Evolutionary conservation across 2,113 vertebrate species (phyloP).

Genomic region (Tyto alba): DNA sequence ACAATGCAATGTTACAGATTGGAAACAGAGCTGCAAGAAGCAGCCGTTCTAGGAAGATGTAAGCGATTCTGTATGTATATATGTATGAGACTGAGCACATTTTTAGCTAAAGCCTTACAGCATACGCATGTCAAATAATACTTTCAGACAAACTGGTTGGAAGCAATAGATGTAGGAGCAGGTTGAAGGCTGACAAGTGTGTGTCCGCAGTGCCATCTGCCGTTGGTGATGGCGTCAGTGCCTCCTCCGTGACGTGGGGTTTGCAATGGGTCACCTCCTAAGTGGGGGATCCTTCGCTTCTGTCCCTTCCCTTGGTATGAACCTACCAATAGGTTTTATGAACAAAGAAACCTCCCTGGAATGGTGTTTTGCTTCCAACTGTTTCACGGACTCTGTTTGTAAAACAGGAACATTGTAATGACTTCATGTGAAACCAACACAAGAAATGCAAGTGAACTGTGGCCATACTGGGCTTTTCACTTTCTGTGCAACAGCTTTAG

Average conservation of each 20-base stretch:
- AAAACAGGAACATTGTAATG: neutral
- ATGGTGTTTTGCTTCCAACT: neutral
- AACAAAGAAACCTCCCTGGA: neutral
- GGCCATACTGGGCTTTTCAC: fast-evolving
- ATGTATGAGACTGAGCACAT: fast-evolving
- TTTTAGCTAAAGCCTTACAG: neutral
- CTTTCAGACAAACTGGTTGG: neutral
- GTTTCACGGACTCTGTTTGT: neutral
- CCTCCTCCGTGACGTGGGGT: fast-evolving
- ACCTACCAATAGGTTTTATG: neutral
- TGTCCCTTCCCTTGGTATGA: fast-evolving
- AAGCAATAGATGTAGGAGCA: neutral
- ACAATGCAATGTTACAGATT: fast-evolving
- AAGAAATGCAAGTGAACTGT: no score
- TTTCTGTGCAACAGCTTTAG: neutral
- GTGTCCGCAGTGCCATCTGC: neutral
- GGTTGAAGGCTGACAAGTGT: no score
- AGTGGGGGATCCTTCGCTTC: fast-evolving
- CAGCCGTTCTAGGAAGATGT: neutral
- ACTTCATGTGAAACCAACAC: neutral
- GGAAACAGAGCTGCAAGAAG: neutral
- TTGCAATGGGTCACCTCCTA: fast-evolving
- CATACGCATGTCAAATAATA: neutral
- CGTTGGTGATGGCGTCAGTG: neutral
- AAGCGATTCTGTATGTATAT: neutral